Evolutionary conservation across 1,140 invertebrate genomes (phyloP).

Genomic region (Drosophila erecta): DNA sequence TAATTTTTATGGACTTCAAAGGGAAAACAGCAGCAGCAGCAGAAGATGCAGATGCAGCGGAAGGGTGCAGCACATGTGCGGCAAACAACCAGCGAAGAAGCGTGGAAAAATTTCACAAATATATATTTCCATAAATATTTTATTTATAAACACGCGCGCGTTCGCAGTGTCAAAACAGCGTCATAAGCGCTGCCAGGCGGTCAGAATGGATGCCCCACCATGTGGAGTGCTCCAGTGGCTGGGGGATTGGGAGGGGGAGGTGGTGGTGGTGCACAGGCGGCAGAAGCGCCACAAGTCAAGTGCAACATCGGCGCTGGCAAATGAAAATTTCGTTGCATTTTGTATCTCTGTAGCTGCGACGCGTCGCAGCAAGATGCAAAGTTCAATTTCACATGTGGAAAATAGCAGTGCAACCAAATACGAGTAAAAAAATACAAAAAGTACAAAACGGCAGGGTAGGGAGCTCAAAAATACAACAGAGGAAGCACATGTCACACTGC

Average conservation of each 20-base stretch:
- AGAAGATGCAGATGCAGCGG: neutral
- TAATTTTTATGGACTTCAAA: constrained; percentile 82
- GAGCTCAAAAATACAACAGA: constrained; percentile 69
- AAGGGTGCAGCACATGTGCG: constrained; percentile 69
- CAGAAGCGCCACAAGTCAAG: constrained; percentile 76
- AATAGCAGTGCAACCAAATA: constrained; percentile 54
- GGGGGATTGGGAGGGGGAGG: neutral
- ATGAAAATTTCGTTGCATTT: constrained; percentile 54
- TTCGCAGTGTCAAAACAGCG: constrained; percentile 78
- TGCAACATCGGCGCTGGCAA: constrained; percentile 49
- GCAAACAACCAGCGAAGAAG: constrained; percentile 13
- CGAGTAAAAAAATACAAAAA: constrained; percentile 24
- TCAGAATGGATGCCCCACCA: constrained; percentile 17
- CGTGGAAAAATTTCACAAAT: constrained; percentile 72
- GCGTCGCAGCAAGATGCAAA: constrained; percentile 75
- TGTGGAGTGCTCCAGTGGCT: constrained; percentile 1
- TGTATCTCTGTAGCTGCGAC: constrained; percentile 60
- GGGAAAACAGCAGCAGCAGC: constrained; percentile 32
- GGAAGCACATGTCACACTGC: constrained; percentile 76
- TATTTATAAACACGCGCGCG: constrained; percentile 80
- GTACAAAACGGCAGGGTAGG: neutral
- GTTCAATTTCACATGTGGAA: constrained; percentile 82
- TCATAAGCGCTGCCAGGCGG: constrained; percentile 49
- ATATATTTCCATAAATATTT: constrained; percentile 64
- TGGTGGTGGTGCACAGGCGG: constrained; percentile 29